These are phyloP conservation scores for Cerastoderma edule DNA, from an alignment of 2,888 invertebrate species.

Conservation along the genomic window DNA sequence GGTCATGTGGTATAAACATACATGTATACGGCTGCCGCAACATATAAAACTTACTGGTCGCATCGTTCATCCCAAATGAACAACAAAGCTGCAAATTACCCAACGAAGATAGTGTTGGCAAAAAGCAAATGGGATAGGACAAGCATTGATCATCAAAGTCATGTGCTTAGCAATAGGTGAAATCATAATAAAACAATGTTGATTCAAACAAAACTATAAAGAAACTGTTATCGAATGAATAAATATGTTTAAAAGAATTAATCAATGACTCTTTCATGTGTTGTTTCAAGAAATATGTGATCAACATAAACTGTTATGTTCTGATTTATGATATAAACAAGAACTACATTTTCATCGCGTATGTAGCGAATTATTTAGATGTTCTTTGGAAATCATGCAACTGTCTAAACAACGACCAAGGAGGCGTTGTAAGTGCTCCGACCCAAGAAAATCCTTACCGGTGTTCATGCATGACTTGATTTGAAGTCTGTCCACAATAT, in stretches of 20 bases:
- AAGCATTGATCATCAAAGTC: too few species aligned
- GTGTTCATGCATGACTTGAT: constrained; percentile 90
- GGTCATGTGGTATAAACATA: background rate
- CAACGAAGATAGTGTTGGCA: too few species aligned
- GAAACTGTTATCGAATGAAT: too few species aligned
- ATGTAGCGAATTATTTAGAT: background rate
- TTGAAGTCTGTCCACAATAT: constrained; percentile 91
- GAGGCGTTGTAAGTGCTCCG: background rate
- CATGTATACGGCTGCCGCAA: background rate
- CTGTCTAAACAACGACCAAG: background rate
- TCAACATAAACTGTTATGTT: background rate
- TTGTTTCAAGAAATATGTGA: background rate
- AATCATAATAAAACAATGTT: too few species aligned
- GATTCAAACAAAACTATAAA: too few species aligned
- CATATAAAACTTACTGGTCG: too few species aligned
- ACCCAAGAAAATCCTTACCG: constrained; percentile 82
- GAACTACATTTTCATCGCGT: background rate
- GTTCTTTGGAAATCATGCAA: background rate
- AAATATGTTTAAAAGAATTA: too few species aligned
- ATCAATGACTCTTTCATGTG: too few species aligned
- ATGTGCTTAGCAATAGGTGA: too few species aligned
- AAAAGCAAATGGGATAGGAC: too few species aligned
- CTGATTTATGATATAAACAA: background rate
- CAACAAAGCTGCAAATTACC: too few species aligned
- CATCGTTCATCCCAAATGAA: too few species aligned